Evolutionary conservation across 2,888 invertebrate species (phyloP), one percentile per base, ranked within the genome.

Genomic region (Volucella inanis): DNA sequence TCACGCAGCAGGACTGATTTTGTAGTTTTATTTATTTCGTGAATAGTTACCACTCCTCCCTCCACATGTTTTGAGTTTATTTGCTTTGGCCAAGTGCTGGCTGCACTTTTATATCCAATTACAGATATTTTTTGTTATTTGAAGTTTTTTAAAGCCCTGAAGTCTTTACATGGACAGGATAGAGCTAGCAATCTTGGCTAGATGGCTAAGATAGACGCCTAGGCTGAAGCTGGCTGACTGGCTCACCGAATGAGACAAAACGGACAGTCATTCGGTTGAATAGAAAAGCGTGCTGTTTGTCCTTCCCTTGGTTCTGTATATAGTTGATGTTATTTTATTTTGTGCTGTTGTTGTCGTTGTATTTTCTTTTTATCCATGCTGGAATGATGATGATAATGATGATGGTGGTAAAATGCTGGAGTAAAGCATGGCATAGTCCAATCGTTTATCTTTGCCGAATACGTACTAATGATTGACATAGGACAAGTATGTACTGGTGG

Each of bases 101-200:
- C 79, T 84, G 84, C 83, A 79, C 84, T 79, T 79, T 79, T 84
- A 79, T 84, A 84, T 84, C 84, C 84, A 84, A 79, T 84, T 79
- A 84, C 84, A 84, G 84, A 84, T 84, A 84, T 70, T 79, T 78
- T 77, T 75, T 79, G 71, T 62, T 74, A 57, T 82, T 71, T 65
- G 78, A 43, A 70, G 68, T 62, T 68, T n/a, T 18, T 18, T 72
- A 14, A 81, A 75, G 68, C 57, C 64, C 75, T 72, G 22, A 70
- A 75, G 80, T 62, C 54, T 41, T 57, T 52, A 71, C 47, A 61
- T 45, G 81, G 71, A 71, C 39, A 54, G 64, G 47, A 45, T 47
- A 52, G 15, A 31, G 39, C n/a, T 9, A 55, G 49, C 38, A 22
- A 43, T 43, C 49, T 49, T 39, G 18, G n/a, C 47, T 31, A 50